Base-by-base conservation (phyloP, 1,140 invertebrate genomes). In the Drosophila kurseongensis region DNA sequence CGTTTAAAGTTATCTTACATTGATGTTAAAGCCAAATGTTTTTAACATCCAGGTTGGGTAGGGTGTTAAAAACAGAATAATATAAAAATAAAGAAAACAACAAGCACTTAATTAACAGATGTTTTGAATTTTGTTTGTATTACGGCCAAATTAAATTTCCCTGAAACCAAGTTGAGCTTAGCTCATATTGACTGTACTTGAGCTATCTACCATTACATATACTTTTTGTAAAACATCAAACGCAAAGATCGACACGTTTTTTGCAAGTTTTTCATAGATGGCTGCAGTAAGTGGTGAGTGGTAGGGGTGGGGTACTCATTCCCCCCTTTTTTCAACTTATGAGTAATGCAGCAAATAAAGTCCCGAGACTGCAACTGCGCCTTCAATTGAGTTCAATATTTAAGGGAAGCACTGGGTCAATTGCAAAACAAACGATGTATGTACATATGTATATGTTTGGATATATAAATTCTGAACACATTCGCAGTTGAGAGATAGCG, bases 381-480 rank as follows among this genome's bases (percentile, higher is more conserved):
- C 65, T 67, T 52, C 74, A 88, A 88, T 88, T 82, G 75, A 66
- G 82, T 79, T 86, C 79, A 79, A 88, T 79, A 82, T 79, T 86
- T 68, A 63, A 76, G 71, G 63, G 71, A 68, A 67, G 61, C 82
- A 65, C 57, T 72, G 74, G 73, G 81, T 84, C 78, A 81, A 85
- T 85, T 81, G 82, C 74, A 65, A 78, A 86, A 69, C 74, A 85
- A 85, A 80, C 54, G 51, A 65, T 63, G 14, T n/a, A n/a, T n/a
- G n/a, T n/a, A n/a, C n/a, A n/a, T n/a, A n/a, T n/a, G n/a, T 48
- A 50, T 51, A 62, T 29, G 51, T 23, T 63, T 60, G 27, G 56
- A 48, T 56, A 68, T 57, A 74, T 44, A 50, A 47, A 69, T 42
- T 56, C 40, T 48, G 68, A 50, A 44, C 61, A 61, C 58, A 65